These are phyloP conservation scores for Pteronura brasiliensis DNA, from an alignment of 2,113 vertebrate genomes.

Conservation along the genomic window DNA sequence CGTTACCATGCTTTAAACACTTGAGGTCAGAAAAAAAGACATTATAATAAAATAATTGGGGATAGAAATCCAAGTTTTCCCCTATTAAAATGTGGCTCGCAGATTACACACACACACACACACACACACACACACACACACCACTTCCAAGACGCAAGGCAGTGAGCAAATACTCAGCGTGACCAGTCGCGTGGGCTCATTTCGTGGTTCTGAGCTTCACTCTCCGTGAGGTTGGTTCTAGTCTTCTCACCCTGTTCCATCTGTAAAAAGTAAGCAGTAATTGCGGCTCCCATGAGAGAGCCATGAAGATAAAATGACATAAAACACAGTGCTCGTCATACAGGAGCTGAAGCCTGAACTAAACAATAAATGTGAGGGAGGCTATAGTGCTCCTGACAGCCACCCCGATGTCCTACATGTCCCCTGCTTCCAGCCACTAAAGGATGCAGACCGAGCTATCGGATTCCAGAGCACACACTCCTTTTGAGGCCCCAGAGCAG, in stretches of 20 bases:
- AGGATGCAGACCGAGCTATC: neutral
- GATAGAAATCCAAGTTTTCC: neutral
- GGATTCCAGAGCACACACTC: neutral
- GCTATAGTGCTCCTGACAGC: accelerated
- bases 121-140: neutral
- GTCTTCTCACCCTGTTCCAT: neutral
- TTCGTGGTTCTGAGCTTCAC: neutral
- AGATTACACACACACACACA: neutral
- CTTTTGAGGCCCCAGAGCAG: neutral
- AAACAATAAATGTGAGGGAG: accelerated
- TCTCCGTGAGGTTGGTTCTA: neutral
- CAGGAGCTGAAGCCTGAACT: neutral
- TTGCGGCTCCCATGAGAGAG: neutral
- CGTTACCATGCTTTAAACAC: neutral
- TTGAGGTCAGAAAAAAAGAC: neutral
- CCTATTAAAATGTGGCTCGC: neutral
- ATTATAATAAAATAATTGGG: neutral
- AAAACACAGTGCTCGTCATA: accelerated
- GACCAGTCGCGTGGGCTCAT: accelerated
- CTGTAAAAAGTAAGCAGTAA: neutral
- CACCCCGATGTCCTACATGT: accelerated
- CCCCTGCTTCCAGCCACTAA: neutral
- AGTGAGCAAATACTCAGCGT: accelerated
- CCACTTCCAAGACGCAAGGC: neutral
- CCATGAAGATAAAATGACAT: neutral